Percentiles rank a stretch among this genome's conserved stretches.
Evolutionary conservation across 2,888 invertebrate genomes (phyloP).

Genomic region (Ferdinandea cuprea): DNA sequence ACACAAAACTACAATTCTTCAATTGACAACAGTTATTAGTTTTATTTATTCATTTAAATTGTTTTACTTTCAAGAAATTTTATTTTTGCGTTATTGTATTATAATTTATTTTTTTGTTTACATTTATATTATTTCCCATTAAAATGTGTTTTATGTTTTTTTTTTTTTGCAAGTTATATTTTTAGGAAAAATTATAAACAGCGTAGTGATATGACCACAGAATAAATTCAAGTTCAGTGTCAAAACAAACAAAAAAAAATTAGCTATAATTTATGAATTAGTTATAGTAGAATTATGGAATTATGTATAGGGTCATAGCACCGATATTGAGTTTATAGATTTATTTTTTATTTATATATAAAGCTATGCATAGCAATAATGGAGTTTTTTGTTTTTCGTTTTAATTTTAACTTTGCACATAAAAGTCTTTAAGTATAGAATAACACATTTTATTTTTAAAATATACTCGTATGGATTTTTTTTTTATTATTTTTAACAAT

Average conservation of each 20-base stretch:
- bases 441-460: slow-evolving; percentile 32
- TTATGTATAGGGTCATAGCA: slow-evolving; percentile 51
- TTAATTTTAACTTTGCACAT: slow-evolving; percentile 38
- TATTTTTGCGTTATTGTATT: slow-evolving; percentile 1
- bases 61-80: slow-evolving; percentile 15
- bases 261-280: not conserved
- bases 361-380: not conserved
- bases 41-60: slow-evolving; percentile 58
- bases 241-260: not conserved
- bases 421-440: slow-evolving; percentile 52
- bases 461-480: not conserved
- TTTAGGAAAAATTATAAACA: slow-evolving; percentile 5
- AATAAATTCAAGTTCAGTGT: not conserved
- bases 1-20: slow-evolving; percentile 14
- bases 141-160: slow-evolving; percentile 10
- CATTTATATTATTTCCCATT: not conserved
- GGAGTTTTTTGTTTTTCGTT: not conserved
- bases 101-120: slow-evolving; percentile 7
- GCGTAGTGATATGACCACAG: slow-evolving; percentile 46
- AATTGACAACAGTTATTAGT: slow-evolving; percentile 67
- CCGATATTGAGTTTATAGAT: slow-evolving; percentile 32
- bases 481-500: slow-evolving; percentile 33
- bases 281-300: not conserved
- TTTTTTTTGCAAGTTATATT: slow-evolving; percentile 15
- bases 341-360: not conserved